Conservation (phyloP, 2,113 vertebrate genomes). For the Podarcis raffonei region DNA sequence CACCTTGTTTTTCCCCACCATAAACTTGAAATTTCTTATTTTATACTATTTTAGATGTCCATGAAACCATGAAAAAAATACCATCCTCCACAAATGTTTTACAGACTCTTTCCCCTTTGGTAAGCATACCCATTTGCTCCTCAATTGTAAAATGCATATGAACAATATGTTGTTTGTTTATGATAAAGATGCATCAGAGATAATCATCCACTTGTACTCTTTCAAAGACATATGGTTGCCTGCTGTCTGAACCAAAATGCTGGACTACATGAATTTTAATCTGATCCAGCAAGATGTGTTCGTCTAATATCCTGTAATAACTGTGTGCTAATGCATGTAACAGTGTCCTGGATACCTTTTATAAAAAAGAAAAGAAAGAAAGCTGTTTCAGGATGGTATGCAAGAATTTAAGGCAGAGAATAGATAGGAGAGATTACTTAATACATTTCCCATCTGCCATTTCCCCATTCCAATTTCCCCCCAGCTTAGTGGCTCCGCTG, state of each 20-base stretch:
- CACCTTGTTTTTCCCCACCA: slow-evolving; percentile 20
- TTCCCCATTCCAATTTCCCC: no score
- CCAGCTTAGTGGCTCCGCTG: neutral
- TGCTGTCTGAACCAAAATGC: neutral
- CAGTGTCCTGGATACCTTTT: neutral
- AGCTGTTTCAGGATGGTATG: neutral
- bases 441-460: neutral
- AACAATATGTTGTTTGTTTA: neutral
- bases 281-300: neutral
- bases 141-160: neutral
- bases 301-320: neutral
- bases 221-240: neutral
- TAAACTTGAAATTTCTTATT: slow-evolving; percentile 35
- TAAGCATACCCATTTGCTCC: slow-evolving; percentile 73
- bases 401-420: neutral
- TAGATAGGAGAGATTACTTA: no score
- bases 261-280: neutral
- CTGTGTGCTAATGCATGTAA: neutral
- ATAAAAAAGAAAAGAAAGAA: neutral
- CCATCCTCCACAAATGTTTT: slow-evolving; percentile 68
- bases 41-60: slow-evolving; percentile 78
- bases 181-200: slow-evolving; percentile 1
- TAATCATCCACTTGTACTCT: neutral
- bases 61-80: slow-evolving; percentile 74
- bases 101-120: slow-evolving; percentile 69